Evolutionary conservation across 2,888 invertebrate species (phyloP), one percentile per base, ranked within the genome.

Genomic region (Steinernema hermaphroditum): DNA sequence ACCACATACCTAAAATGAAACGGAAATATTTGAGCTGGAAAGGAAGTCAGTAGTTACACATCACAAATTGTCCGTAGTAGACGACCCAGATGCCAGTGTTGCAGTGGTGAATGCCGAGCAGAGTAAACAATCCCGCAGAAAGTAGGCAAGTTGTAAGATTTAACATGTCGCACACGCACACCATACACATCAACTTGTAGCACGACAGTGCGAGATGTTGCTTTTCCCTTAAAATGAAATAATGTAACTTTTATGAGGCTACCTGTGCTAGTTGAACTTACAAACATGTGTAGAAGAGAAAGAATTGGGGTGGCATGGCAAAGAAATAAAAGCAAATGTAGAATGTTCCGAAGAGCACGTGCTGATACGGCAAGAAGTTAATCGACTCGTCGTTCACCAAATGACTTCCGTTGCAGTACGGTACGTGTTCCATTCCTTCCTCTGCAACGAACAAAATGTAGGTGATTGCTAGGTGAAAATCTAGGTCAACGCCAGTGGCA

Each of bases 221-320:
- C n/a, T n/a, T n/a, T n/a, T n/a, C n/a, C n/a, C n/a, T n/a, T n/a
- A n/a, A n/a, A n/a, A n/a, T n/a, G n/a, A n/a, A n/a, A n/a, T n/a
- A n/a, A n/a, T n/a, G n/a, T n/a, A n/a, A n/a, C n/a, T n/a, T n/a
- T n/a, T n/a, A n/a, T n/a, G n/a, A n/a, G n/a, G n/a, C n/a, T n/a
- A n/a, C n/a, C n/a, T n/a, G n/a, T n/a, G n/a, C n/a, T n/a, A n/a
- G n/a, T n/a, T n/a, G n/a, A n/a, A 62, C 62, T 34, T 29, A 62
- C 62, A 62, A 29, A n/a, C 62, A 62, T 34, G 62, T 62, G 62
- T 29, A 62, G 27, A 62, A 27, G 16, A 62, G n/a, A 32, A 62
- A 29, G 32, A 29, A 62, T 32, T 62, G 62, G 1, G 62, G 62
- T 27, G 32, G 4, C 1, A 62, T 32, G 16, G 62, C 62, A 1